Evolutionary conservation across 2,797 vertebrate species (phyloP), one percentile per base, ranked within the genome.

Genomic region (Liasis olivaceus): DNA sequence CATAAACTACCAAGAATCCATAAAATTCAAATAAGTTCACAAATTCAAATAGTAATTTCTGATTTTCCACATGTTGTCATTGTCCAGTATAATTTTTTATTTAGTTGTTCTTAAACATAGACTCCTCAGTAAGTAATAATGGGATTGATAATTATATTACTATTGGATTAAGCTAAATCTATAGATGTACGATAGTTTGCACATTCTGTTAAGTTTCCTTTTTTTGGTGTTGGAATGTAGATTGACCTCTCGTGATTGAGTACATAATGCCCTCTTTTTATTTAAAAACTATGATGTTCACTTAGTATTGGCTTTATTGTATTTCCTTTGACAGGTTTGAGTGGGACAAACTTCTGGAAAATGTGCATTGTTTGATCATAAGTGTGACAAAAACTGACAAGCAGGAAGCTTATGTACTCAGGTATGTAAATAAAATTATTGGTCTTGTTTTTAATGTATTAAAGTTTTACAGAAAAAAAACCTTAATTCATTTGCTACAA

Each of bases 341-440:
- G 98, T 99, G 99, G 99, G 99, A 99, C 98, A 99, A 99, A 98
- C 99, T 99, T 98, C 97, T 99, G 99, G 99, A 99, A 98, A 99
- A 99, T 99, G 99, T 99, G 99, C 99, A 99, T 98, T 99, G 99
- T 99, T 99, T 99, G 98, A 99, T 99, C 98, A 99, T 99, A 98
- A 99, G 99, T 99, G 99, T 99, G 99, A 99, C 99, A 98, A 99
- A 99, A 98, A 99, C 99, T 97, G 99, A 99, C 98, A 99, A 99
- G 98, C 99, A 99, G 99, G 99, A 99, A 99, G 99, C 99, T 99
- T 99, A 99, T 99, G 99, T 99, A 99, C 99, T 99, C 99, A 99
- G 99, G 99, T 99, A 97, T 98, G 98, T 96, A 60, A n/a, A 12
- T 17, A 86, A 54, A 54, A 51, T 12, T 85, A 8, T 72, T 87